Percentiles rank a stretch among this genome's conserved stretches.
These are phyloP conservation scores for Heliothis peltigera DNA, from an alignment of 2,888 invertebrate species.

Conservation along the genomic window DNA sequence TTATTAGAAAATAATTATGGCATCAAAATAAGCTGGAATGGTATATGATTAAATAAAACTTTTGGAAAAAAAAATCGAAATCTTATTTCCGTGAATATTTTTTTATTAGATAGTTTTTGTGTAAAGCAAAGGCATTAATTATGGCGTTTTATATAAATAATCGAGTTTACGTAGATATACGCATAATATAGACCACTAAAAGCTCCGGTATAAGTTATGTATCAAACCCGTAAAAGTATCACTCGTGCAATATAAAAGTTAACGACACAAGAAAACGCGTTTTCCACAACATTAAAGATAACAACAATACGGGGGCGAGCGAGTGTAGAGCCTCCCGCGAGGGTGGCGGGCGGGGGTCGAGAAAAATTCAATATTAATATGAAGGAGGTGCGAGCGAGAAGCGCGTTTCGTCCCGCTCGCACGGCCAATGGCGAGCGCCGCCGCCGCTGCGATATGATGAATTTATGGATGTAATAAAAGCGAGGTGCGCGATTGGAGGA, in stretches of 20 bases:
- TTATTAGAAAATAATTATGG: neutral
- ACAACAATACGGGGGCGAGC: conserved; percentile 90
- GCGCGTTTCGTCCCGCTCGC: conserved; percentile 85
- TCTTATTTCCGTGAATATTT: no score
- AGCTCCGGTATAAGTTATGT: conserved; percentile 83
- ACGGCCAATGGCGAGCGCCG: conserved; percentile 90
- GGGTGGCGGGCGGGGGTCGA: conserved; percentile 90
- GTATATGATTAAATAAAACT: neutral
- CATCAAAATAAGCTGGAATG: neutral
- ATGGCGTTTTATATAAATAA: neutral
- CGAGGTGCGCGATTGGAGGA: conserved; percentile 92
- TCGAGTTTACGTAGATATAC: conserved; percentile 11
- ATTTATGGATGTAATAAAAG: conserved; percentile 96
- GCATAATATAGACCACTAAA: conserved; percentile 50
- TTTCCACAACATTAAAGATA: conserved; percentile 91
- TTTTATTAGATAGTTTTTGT: no score
- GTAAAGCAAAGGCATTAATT: neutral
- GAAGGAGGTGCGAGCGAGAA: conserved; percentile 92
- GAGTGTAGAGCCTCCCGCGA: conserved; percentile 89
- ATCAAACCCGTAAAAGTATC: conserved; percentile 89
- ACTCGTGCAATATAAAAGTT: conserved; percentile 90
- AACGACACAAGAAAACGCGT: conserved; percentile 91
- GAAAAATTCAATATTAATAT: conserved; percentile 96
- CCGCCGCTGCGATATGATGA: conserved; percentile 92
- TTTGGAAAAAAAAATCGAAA: no score